Base-by-base conservation (phyloP, 1,140 invertebrate genomes). In the Cydia fagiglandana region DNA sequence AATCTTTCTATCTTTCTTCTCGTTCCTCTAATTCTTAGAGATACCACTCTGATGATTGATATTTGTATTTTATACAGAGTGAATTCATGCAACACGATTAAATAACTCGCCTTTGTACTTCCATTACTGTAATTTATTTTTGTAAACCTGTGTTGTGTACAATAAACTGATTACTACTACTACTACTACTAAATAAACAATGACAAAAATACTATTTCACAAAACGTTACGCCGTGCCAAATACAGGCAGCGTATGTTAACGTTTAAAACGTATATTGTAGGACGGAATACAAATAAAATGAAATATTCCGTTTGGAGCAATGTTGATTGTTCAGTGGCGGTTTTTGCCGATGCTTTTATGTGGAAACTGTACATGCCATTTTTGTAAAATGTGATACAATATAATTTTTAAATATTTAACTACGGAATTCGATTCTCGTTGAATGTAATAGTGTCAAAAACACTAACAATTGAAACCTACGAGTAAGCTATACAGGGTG, bases 271-370 rank as follows among this genome's bases (percentile, higher is more conserved):
- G 34, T 70, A 45, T 45, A 70, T 70, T 41, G 30, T 38, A 0
- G n/a, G 38, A 70, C 38, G 34, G 20, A 70, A 41, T 15, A 38
- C n/a, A 34, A 38, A 38, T 38, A 41, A 38, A 70, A 70, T 20
- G 34, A n/a, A 70, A 70, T 41, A 70, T 38, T 38, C 66, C 15
- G 34, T 38, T 38, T n/a, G 12, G 10, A 34, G 5, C 28, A 17
- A 70, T 70, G 66, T 38, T 38, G 66, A 70, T 70, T 70, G 66
- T 70, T 70, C 66, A 70, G 5, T 15, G 30, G 15, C 66, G 34
- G 56, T 61, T 61, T 53, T 24, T 12, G 56, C 20, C 4, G 56
- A n/a, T 61, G 56, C 6, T 24, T 61, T 61, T 24, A 20, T 61
- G 53, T 61, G 20, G 56, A 24, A 56, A 56, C 6, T 56, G 15